Evolutionary conservation across 1,140 invertebrate genomes (phyloP), one percentile per base, ranked within the genome.

Genomic region (Magallana angulata): DNA sequence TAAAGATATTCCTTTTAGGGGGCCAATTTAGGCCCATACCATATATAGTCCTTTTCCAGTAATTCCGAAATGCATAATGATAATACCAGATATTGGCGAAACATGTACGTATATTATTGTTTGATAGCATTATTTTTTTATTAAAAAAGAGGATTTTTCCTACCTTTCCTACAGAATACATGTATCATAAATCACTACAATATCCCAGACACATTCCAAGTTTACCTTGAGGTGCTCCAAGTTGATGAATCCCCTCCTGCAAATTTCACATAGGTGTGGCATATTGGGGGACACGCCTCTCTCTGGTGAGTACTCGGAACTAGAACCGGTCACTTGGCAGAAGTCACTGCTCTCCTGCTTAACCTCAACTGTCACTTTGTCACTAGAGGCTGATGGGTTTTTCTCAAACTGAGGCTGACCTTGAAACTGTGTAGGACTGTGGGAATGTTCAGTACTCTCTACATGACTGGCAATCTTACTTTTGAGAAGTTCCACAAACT

Each of bases 401-500:
- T 84, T 84, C 81, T 91, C 87, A 59, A 89, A 90, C 12, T 82
- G 71, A 30, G 60, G n/a, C 64, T 48, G 68, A 12, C 16, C 84
- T 62, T 87, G 62, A 85, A 83, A 76, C 18, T 76, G 68, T 76
- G 8, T 30, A 76, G 68, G 24, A 36, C 68, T 76, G 11, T 76
- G 68, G 24, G 68, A 36, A 18, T 30, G 8, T 76, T 76, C 68
- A 36, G 68, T 48, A 36, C 1, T 76, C 24, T 88, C 36, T 8
- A 58, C 30, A 18, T 56, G 18, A 24, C 48, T 82, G 30, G 48
- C 59, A 62, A 76, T 30, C 68, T 36, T 76, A 1, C 36, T 76
- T 76, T 76, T 76, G 4, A 76, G 68, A 68, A 62, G 62, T 56
- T 98, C 98, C 92, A 98, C 97, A 96, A 98, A 98, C 95, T 98